A percentile compares a stretch with the other conserved stretches of the same genome.
Evolutionary conservation across 2,888 invertebrate species (phyloP).

Genomic region (Nomada ferruginata): DNA sequence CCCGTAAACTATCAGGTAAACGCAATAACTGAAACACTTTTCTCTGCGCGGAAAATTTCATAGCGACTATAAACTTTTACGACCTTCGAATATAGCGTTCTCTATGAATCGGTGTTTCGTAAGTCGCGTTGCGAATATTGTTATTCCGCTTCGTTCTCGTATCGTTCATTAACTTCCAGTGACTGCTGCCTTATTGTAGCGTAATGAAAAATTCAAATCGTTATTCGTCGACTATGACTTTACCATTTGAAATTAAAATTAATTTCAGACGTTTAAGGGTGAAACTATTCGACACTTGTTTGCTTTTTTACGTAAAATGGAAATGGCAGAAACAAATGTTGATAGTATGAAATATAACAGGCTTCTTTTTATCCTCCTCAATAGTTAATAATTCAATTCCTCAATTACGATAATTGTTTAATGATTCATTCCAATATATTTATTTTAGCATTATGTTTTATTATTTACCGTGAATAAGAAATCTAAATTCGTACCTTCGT

Average conservation of each 20-base stretch:
- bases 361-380: too few species aligned
- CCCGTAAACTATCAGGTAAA: slow-evolving; percentile 32
- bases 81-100: not conserved
- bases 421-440: too few species aligned
- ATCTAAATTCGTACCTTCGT: too few species aligned
- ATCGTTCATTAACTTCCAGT: slow-evolving; percentile 7
- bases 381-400: too few species aligned
- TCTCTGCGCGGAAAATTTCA: slow-evolving; percentile 33
- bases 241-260: not conserved
- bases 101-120: not conserved
- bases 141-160: slow-evolving; percentile 12
- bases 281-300: too few species aligned
- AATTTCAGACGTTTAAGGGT: not conserved
- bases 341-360: too few species aligned
- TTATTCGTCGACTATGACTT: not conserved
- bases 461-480: too few species aligned
- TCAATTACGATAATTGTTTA: too few species aligned
- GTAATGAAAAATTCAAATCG: slow-evolving; percentile 23
- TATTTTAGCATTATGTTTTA: too few species aligned
- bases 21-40: slow-evolving; percentile 33
- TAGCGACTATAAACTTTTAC: slow-evolving; percentile 35
- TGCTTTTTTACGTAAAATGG: too few species aligned
- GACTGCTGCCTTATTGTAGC: not conserved
- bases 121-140: slow-evolving; percentile 1
- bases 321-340: too few species aligned